Evolutionary conservation across 2,113 vertebrate genomes (phyloP), one percentile per base, ranked within the genome.

Genomic region (Sinocyclocheilus rhinocerous): DNA sequence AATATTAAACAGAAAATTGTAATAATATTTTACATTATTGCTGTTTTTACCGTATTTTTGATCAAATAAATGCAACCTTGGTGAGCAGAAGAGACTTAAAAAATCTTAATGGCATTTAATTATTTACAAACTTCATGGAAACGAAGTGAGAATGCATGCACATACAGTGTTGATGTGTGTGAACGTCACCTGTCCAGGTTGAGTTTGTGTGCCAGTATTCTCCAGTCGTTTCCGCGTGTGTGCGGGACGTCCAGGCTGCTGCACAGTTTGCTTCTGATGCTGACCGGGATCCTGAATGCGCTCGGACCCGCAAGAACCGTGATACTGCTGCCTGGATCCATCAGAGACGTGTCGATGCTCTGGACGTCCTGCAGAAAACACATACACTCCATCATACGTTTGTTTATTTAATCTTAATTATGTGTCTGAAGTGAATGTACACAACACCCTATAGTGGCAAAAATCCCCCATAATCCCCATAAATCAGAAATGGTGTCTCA

Each of bases 161-260:
- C 4, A 20, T 29, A 15, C 26, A 45, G 45, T n/a, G 26, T 65
- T 12, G 4, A 18, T 50, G 59, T 81, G 39, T 48, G 36, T 20
- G 15, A 24, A 16, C 4, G 16, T 90, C 83, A 99, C 98, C 97
- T 97, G 96, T 98, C 97, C 91, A 99, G 94, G 92, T 95, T 97
- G 72, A 99, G 96, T 92, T 98, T 99, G 93, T 97, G 98, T 22
- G 98, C 98, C 90, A 99, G 92, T 96, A 98, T 97, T 91, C 98
- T 94, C 98, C 98, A 99, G 96, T 99, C 98, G 0, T 99, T 98
- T 85, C 98, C 98, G 65, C 98, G 93, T 6, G 96, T 98, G 93
- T 99, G 97, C 0, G 98, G 97, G 0, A 97, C 97, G 0, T 99
- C 98, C 92, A 99, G 95, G 89, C 98, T 99, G 92, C 97, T 97